A percentile compares a stretch with the other conserved stretches of the same genome.
phyloP scores from a whole-genome alignment of 2,113 vertebrate genomes.

The Pao palembangensis region DNA sequence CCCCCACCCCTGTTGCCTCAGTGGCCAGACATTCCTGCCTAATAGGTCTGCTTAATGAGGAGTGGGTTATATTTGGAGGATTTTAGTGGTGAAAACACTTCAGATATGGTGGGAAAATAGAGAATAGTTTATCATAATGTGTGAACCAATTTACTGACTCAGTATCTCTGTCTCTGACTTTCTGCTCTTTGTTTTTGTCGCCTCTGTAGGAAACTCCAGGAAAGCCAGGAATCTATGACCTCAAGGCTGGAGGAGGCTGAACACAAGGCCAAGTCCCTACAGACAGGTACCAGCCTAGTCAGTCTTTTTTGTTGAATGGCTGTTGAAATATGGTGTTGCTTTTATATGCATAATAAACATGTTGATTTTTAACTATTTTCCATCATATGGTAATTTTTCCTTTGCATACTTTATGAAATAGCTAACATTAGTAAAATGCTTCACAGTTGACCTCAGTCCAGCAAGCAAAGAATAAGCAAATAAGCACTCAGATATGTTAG shows the following conservation, averaged over 20 bases:
- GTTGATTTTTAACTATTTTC: background rate
- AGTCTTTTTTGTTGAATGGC: background rate
- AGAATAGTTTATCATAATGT: constrained; percentile 54
- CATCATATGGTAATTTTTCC: background rate
- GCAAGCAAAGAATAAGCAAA: background rate
- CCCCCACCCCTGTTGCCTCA: constrained; percentile 56
- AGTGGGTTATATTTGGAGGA: constrained; percentile 71
- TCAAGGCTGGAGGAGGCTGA: constrained; percentile 93
- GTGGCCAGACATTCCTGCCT: constrained; percentile 76
- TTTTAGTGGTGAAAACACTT: constrained; percentile 69
- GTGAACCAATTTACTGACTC: constrained; percentile 55
- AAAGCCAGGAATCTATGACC: constrained; percentile 90
- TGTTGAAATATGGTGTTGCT: background rate
- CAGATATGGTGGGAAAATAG: constrained; percentile 71
- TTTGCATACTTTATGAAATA: no score
- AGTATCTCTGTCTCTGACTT: constrained; percentile 50
- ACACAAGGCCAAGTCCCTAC: constrained; percentile 89
- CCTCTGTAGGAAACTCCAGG: constrained; percentile 86
- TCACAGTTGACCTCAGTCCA: background rate
- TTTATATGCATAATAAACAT: constrained; percentile 1
- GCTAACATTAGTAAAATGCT: constrained; percentile 5
- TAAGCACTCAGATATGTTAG: constrained; percentile 4
- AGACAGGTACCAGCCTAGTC: constrained; percentile 82
- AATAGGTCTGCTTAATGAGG: constrained; percentile 75
- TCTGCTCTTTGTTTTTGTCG: constrained; percentile 21